Percentiles rank a stretch among this genome's conserved stretches.
phyloP scores from a whole-genome alignment of 2,888 invertebrate species.

The Dromius quadrimaculatus region DNA sequence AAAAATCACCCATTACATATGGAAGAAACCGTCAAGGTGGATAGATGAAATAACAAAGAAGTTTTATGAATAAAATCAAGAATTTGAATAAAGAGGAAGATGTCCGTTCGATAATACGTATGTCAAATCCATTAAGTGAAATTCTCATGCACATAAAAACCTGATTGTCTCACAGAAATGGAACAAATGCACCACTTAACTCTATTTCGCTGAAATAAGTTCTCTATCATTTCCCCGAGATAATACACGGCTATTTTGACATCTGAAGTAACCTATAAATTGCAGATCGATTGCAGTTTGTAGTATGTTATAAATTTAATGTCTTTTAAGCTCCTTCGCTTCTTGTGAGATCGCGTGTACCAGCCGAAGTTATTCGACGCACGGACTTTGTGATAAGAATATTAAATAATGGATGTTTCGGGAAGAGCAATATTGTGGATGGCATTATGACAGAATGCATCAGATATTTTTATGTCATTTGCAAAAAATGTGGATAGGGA shows the following conservation, averaged over 20 bases:
- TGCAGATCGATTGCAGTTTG: constrained; percentile 6
- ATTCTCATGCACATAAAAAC: no score
- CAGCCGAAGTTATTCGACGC: constrained; percentile 3
- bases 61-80: no score
- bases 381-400: constrained; percentile 34
- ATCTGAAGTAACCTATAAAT: constrained; percentile 4
- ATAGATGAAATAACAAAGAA: no score
- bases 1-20: no score
- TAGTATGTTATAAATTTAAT: constrained; percentile 21
- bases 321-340: constrained; percentile 17
- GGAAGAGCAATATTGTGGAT: constrained; percentile 34
- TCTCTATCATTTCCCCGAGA: not conserved
- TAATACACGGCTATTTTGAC: not conserved
- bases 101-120: no score
- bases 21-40: no score
- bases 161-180: no score
- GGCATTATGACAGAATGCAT: constrained; percentile 22
- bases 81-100: no score
- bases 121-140: no score
- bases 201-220: not conserved
- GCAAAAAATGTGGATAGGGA: constrained; percentile 19
- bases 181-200: no score
- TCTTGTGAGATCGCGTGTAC: constrained; percentile 18
- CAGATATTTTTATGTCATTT: constrained; percentile 25
- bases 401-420: constrained; percentile 32